Percentiles rank a stretch among this genome's conserved stretches.
These are phyloP conservation scores for Phocoena phocoena DNA, from an alignment of 2,113 vertebrate genomes.

Conservation along the genomic window DNA sequence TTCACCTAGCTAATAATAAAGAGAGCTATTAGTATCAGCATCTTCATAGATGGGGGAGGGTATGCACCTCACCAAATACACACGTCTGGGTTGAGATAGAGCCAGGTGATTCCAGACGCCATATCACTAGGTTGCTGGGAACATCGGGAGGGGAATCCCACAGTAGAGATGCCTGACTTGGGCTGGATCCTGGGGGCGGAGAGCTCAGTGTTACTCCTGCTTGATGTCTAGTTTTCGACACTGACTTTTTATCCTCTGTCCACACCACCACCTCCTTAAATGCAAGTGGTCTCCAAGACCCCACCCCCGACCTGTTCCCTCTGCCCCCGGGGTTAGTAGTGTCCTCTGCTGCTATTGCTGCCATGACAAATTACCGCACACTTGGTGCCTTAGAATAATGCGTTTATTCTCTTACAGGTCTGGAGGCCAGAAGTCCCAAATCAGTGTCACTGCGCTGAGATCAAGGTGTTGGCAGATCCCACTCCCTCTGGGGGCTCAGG, in stretches of 20 bases:
- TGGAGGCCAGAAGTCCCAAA: not conserved
- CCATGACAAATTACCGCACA: accelerated
- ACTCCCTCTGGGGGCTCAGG: too few relatives aligned
- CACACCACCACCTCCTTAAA: too few relatives aligned
- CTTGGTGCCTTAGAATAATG: not conserved
- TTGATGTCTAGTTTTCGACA: not conserved
- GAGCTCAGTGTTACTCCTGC: accelerated
- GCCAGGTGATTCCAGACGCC: accelerated
- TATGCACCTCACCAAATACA: accelerated
- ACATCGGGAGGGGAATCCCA: not conserved
- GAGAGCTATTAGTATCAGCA: accelerated
- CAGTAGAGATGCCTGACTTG: not conserved
- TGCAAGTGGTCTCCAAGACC: not conserved
- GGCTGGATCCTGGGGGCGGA: accelerated
- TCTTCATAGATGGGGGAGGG: accelerated
- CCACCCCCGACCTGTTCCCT: accelerated
- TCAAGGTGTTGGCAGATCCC: not conserved
- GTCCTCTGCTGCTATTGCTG: not conserved
- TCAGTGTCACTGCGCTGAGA: too few relatives aligned
- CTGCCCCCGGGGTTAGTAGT: accelerated
- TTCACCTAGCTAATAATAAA: not conserved
- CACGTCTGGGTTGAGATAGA: too few relatives aligned
- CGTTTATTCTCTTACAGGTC: not conserved
- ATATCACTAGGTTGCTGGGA: accelerated
- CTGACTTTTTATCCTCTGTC: accelerated